phyloP scores from a whole-genome alignment of 2,888 invertebrate species.

The Agriopis marginaria region DNA sequence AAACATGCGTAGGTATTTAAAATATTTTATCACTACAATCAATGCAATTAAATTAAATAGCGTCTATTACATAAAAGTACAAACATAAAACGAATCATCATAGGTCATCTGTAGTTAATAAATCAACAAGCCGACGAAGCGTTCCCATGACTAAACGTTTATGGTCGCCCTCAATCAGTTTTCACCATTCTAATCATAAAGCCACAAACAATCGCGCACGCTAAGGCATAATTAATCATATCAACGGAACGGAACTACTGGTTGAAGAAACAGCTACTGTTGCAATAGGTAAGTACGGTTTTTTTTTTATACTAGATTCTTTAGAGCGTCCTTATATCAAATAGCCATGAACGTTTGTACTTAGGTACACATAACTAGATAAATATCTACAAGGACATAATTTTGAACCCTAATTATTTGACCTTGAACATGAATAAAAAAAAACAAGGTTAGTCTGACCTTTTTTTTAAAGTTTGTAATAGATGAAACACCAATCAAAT shows the following conservation, averaged over 20 bases:
- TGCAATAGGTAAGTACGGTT: no score
- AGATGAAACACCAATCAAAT: no score
- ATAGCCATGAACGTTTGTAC: no score
- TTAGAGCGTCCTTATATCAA: no score
- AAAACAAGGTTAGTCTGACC: no score
- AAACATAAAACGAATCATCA: constrained; percentile 1
- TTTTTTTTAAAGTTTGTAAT: no score
- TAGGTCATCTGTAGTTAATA: constrained; percentile 2
- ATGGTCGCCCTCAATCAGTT: constrained; percentile 7
- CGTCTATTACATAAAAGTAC: background rate
- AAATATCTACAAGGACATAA: no score
- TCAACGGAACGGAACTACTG: constrained; percentile 7
- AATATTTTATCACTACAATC: no score
- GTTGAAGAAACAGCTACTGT: constrained; percentile 17
- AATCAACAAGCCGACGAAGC: constrained; percentile 10
- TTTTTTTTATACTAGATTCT: no score
- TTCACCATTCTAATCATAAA: constrained; percentile 19
- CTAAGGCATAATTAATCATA: constrained; percentile 27
- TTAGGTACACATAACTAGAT: no score
- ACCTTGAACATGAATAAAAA: no score
- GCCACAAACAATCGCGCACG: constrained; percentile 26
- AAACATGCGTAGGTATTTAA: background rate
- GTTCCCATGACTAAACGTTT: constrained; percentile 25
- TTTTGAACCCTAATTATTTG: no score
- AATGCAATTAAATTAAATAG: background rate